Evolutionary conservation across 2,797 vertebrate species (phyloP), one percentile per base, ranked within the genome.

Genomic region (Denticeps clupeoides): DNA sequence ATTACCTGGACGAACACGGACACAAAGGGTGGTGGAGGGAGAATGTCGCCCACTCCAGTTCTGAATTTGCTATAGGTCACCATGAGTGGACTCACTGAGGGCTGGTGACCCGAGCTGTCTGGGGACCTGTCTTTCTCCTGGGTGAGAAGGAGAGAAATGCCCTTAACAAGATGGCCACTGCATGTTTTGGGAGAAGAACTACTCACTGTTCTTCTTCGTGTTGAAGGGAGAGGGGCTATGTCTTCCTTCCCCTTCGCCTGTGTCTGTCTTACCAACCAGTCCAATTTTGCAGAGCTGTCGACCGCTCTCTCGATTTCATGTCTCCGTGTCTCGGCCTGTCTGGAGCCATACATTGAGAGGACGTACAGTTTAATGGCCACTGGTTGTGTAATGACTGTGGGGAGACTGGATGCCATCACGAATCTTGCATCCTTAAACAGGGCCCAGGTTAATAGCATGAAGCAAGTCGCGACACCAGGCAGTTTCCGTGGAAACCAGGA

Each of bases 401-500:
- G 56, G 43, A 63, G 64, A n/a, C n/a, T n/a, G n/a, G n/a, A n/a
- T n/a, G n/a, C n/a, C n/a, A n/a, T n/a, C n/a, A n/a, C n/a, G n/a
- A n/a, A n/a, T n/a, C n/a, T n/a, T n/a, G n/a, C n/a, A n/a, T n/a
- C n/a, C n/a, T n/a, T n/a, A n/a, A n/a, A n/a, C n/a, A n/a, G n/a
- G n/a, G n/a, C n/a, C n/a, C n/a, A n/a, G n/a, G n/a, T n/a, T n/a
- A n/a, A n/a, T n/a, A n/a, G n/a, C n/a, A n/a, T n/a, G n/a, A n/a
- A n/a, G n/a, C n/a, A n/a, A n/a, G n/a, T n/a, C n/a, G n/a, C 70
- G 67, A 71, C 74, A 71, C 72, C 72, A 65, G 68, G 69, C 64
- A 63, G 78, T 83, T 82, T 75, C 80, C 75, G 75, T 47, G 77
- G 81, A 74, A 83, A 82, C 80, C 62, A 67, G 73, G 77, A 71